Conservation (phyloP, 2,113 vertebrate genomes). For the Hucho hucho region DNA sequence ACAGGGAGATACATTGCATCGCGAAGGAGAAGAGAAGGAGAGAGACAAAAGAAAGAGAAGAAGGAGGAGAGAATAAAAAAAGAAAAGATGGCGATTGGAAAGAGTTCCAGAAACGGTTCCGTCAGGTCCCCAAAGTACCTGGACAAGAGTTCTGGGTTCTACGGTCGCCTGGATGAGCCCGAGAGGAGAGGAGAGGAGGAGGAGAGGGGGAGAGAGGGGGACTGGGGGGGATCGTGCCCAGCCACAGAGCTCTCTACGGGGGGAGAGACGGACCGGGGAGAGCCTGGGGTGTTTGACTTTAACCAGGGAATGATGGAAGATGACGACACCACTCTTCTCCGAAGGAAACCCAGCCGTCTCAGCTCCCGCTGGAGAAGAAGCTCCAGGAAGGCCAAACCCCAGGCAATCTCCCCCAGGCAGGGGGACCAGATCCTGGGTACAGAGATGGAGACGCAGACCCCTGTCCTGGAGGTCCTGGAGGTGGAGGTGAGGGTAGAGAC, state of each 20-base stretch:
- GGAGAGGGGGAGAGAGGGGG: background rate
- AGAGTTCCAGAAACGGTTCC: slow-evolving; percentile 65
- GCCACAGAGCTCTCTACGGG: background rate
- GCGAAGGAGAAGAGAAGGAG: background rate
- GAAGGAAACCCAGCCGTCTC: no score
- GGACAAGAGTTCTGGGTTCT: slow-evolving; percentile 71
- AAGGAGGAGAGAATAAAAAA: background rate
- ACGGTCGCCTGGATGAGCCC: slow-evolving; percentile 71
- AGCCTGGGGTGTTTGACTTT: slow-evolving; percentile 47
- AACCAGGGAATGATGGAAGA: slow-evolving; percentile 65
- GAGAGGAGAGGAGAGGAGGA: slow-evolving; percentile 27
- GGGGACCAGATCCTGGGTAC: slow-evolving; percentile 13
- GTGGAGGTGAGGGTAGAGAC: slow-evolving; percentile 10
- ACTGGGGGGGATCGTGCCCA: background rate
- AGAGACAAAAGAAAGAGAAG: background rate
- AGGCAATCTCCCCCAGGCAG: slow-evolving; percentile 8
- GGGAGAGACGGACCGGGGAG: slow-evolving; percentile 35
- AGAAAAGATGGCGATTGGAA: slow-evolving; percentile 71
- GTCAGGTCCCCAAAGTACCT: slow-evolving; percentile 69
- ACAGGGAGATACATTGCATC: background rate
- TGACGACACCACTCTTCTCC: slow-evolving; percentile 36
- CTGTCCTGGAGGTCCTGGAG: slow-evolving; percentile 4
- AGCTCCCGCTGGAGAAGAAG: slow-evolving; percentile 60
- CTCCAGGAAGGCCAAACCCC: slow-evolving; percentile 40
- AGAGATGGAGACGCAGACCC: background rate